Conservation (phyloP, 1,140 invertebrate genomes). For the Drosophila kikkawai region DNA sequence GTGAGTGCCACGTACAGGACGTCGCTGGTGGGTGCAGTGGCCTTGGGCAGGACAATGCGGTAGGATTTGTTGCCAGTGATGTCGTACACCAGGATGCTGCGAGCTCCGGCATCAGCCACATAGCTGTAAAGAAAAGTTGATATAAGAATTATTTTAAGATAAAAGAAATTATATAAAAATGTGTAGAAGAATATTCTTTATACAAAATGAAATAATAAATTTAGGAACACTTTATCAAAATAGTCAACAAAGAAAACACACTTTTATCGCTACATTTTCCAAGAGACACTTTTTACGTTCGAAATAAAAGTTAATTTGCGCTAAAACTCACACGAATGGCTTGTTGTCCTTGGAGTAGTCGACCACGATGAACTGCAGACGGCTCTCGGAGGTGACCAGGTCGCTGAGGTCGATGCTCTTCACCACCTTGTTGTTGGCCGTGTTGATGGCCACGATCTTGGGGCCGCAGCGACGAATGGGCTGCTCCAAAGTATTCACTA, state of each 20-base stretch:
- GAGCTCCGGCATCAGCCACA: conserved; percentile 87
- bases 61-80: conserved; percentile 85
- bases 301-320: not conserved
- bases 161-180: not conserved
- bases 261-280: not conserved
- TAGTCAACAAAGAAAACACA: not conserved
- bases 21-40: conserved; percentile 85
- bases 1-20: conserved; percentile 87
- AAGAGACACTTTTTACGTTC: not conserved
- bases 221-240: not conserved
- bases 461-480: conserved; percentile 88
- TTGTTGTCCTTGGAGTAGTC: conserved; percentile 84
- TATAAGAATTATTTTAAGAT: not conserved
- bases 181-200: too few relatives aligned
- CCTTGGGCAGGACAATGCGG: conserved; percentile 86
- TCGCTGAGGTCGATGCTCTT: conserved; percentile 87
- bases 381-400: conserved; percentile 86
- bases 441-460: conserved; percentile 88
- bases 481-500: conserved; percentile 88
- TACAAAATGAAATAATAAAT: not conserved
- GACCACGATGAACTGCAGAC: conserved; percentile 88
- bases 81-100: conserved; percentile 88
- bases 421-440: conserved; percentile 87
- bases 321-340: conserved; percentile 78
- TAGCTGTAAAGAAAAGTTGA: conserved; percentile 67